Evolutionary conservation across 2,797 vertebrate species (phyloP).

Genomic region (Pempheris klunzingeri): DNA sequence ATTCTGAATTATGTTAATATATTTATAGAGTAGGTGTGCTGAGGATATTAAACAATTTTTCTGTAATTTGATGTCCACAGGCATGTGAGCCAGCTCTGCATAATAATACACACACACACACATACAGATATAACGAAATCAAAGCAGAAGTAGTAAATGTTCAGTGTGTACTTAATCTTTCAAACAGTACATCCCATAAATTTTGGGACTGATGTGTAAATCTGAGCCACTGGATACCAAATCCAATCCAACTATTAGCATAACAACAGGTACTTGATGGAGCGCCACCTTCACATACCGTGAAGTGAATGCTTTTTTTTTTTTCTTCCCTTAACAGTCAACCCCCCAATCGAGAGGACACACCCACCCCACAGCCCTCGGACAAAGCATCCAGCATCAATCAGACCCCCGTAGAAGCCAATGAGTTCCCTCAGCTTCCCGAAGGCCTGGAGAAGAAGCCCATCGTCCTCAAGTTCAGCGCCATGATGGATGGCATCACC

Average conservation of each 20-base stretch:
- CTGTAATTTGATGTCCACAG: slow-evolving; percentile 43
- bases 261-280: background rate
- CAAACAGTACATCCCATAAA: background rate
- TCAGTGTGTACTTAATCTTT: background rate
- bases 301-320: background rate
- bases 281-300: background rate
- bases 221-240: background rate
- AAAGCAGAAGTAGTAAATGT: slow-evolving; percentile 2
- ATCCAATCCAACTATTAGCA: background rate
- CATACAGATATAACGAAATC: slow-evolving; percentile 3
- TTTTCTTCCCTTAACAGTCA: slow-evolving; percentile 79
- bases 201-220: background rate
- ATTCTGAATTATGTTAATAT: slow-evolving; percentile 57
- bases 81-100: slow-evolving; percentile 37
- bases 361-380: slow-evolving; percentile 92
- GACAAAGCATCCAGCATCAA: slow-evolving; percentile 96
- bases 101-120: slow-evolving; percentile 3
- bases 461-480: slow-evolving; percentile 97
- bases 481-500: slow-evolving; percentile 97
- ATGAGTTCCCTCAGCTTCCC: slow-evolving; percentile 97
- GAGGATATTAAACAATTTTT: slow-evolving; percentile 39
- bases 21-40: slow-evolving; percentile 60
- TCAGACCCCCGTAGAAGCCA: slow-evolving; percentile 96
- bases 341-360: slow-evolving; percentile 91
- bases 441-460: slow-evolving; percentile 99